A percentile compares a stretch with the other conserved stretches of the same genome.
These are phyloP conservation scores for Hippocampus abdominalis DNA, from an alignment of 2,113 vertebrate genomes.

Conservation along the genomic window DNA sequence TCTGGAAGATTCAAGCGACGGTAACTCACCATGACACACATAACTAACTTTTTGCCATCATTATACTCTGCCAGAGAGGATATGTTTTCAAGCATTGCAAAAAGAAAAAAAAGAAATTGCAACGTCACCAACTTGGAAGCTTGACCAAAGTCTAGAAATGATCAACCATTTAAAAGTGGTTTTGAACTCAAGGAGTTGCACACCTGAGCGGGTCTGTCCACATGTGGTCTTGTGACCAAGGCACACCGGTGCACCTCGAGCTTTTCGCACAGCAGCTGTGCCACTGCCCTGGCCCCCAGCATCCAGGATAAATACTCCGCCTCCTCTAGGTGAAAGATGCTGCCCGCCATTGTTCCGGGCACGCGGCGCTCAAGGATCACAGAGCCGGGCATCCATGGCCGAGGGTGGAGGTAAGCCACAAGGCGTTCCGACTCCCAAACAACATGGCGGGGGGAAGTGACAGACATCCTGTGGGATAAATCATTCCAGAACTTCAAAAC, in stretches of 20 bases:
- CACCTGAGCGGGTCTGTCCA: conserved; percentile 56
- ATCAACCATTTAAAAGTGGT: background rate
- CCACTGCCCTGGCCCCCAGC: conserved; percentile 51
- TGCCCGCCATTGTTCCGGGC: conserved; percentile 12
- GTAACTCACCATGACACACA: background rate
- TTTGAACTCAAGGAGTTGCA: background rate
- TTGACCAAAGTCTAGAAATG: no score
- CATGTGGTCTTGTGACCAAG: conserved; percentile 60
- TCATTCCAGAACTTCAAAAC: no score
- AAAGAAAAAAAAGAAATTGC: no score
- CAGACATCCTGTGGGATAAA: conserved; percentile 47
- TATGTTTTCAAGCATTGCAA: no score
- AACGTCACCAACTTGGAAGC: no score
- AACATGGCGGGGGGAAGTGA: conserved; percentile 22
- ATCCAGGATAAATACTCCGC: conserved; percentile 56
- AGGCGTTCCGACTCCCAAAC: conserved; percentile 68
- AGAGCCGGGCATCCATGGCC: conserved; percentile 71
- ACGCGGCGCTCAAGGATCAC: conserved; percentile 56
- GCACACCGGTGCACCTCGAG: conserved; percentile 67
- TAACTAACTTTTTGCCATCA: background rate
- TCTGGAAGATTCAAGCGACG: conserved; percentile 20
- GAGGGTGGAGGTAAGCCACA: conserved; percentile 66
- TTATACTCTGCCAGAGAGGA: background rate
- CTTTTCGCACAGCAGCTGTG: conserved; percentile 61
- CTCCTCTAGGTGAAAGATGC: conserved; percentile 67